Evolutionary conservation across 2,797 vertebrate genomes (phyloP).

Genomic region (Halcyon smyrnensis): DNA sequence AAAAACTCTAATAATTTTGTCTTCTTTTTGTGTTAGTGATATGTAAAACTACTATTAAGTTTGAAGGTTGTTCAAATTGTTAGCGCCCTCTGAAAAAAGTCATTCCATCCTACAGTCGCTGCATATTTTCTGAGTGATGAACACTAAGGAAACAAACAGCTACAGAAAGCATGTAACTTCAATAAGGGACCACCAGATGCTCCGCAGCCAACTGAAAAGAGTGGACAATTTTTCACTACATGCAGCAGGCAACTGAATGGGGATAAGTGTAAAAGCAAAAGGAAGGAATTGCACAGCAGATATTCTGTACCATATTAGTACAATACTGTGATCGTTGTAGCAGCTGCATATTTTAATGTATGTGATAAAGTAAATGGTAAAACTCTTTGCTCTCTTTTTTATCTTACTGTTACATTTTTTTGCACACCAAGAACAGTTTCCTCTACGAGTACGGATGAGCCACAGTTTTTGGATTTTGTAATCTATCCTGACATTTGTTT

Average conservation of each 20-base stretch:
- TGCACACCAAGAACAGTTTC: background rate
- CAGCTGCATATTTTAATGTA: background rate
- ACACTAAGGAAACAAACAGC: background rate
- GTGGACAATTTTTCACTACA: background rate
- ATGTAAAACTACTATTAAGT: background rate
- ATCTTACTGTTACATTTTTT: background rate
- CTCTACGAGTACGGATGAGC: background rate
- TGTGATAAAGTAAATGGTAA: background rate
- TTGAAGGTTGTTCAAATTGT: background rate
- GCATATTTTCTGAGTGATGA: background rate
- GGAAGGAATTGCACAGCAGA: background rate
- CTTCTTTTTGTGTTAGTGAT: background rate
- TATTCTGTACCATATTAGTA: background rate
- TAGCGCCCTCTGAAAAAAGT: background rate
- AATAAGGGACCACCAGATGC: background rate
- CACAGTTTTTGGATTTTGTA: background rate
- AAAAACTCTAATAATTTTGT: background rate
- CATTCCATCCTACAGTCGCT: background rate
- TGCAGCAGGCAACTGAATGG: background rate
- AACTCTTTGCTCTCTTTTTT: background rate
- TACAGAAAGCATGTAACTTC: background rate
- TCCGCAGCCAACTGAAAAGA: background rate
- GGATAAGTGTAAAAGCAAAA: background rate
- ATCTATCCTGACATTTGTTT: background rate
- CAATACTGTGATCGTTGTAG: background rate